Evolutionary conservation across 2,113 vertebrate species (phyloP).

Genomic region (Etheostoma cragini): DNA sequence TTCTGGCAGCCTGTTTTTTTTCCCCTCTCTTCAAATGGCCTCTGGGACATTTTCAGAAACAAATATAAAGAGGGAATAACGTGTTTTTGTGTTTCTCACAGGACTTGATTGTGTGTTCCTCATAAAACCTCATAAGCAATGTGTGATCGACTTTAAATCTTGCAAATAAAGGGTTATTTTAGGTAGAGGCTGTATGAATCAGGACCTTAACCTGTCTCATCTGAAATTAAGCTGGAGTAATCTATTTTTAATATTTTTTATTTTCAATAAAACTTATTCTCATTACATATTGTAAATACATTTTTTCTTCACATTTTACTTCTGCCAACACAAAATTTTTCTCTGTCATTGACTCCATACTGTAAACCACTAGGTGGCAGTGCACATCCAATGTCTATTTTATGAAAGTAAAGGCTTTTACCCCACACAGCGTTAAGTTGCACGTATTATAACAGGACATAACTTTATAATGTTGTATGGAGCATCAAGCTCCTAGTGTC

Average conservation of each 20-base stretch:
- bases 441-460: slow-evolving; percentile 12
- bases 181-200: background rate
- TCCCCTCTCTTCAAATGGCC: background rate
- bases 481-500: background rate
- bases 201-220: background rate
- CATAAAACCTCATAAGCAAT: background rate
- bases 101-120: slow-evolving; percentile 3
- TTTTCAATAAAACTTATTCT: slow-evolving; percentile 53
- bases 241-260: slow-evolving; percentile 42
- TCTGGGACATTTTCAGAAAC: slow-evolving; percentile 13
- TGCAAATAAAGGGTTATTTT: slow-evolving; percentile 12
- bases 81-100: background rate
- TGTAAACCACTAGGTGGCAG: slow-evolving; percentile 65
- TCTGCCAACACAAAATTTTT: background rate
- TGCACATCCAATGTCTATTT: background rate
- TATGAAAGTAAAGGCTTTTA: background rate
- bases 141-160: slow-evolving; percentile 2
- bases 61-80: slow-evolving; percentile 18
- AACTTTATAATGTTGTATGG: background rate
- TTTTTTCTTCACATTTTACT: background rate
- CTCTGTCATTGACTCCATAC: background rate
- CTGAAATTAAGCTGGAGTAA: slow-evolving; percentile 27
- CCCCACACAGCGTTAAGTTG: background rate
- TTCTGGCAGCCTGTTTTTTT: slow-evolving; percentile 29
- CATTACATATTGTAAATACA: background rate